Evolutionary conservation across 2,113 vertebrate genomes (phyloP).

Genomic region (Sarotherodon lohbergeri): DNA sequence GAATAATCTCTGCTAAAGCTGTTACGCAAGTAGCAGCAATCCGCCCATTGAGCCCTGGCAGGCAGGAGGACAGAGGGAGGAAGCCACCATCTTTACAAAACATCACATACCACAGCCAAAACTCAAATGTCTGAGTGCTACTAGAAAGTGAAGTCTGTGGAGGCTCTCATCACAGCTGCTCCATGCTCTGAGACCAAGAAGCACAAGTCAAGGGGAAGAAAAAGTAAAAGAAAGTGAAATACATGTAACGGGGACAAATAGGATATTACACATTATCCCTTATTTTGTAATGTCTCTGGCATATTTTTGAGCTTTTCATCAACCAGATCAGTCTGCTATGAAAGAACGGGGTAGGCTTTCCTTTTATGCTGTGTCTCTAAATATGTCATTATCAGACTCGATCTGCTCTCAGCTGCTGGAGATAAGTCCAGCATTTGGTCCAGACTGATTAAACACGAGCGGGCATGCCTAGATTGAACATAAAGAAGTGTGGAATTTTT

Average conservation of each 20-base stretch:
- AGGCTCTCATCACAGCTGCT: constrained; percentile 45
- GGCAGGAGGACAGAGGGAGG: constrained; percentile 29
- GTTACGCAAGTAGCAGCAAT: constrained; percentile 51
- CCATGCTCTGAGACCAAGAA: constrained; percentile 3
- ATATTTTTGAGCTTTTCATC: constrained; percentile 8
- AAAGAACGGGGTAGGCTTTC: neutral
- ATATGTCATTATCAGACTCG: neutral
- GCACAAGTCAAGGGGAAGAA: neutral
- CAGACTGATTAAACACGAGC: constrained; percentile 23
- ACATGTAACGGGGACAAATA: neutral
- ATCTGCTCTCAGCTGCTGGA: constrained; percentile 5
- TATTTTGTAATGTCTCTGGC: neutral
- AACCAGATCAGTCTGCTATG: neutral
- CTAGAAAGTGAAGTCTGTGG: constrained; percentile 50
- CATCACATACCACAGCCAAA: constrained; percentile 61
- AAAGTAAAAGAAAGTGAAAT: neutral
- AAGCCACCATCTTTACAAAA: constrained; percentile 37
- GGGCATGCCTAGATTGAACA: constrained; percentile 26
- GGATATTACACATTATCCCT: neutral
- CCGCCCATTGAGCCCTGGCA: constrained; percentile 20
- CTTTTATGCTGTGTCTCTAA: neutral
- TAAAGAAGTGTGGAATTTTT: constrained; percentile 51
- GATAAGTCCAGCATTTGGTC: constrained; percentile 5
- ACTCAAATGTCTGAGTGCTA: constrained; percentile 45
- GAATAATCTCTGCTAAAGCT: constrained; percentile 57